phyloP scores from a whole-genome alignment of 2,113 vertebrate species.

The Esox niger region DNA sequence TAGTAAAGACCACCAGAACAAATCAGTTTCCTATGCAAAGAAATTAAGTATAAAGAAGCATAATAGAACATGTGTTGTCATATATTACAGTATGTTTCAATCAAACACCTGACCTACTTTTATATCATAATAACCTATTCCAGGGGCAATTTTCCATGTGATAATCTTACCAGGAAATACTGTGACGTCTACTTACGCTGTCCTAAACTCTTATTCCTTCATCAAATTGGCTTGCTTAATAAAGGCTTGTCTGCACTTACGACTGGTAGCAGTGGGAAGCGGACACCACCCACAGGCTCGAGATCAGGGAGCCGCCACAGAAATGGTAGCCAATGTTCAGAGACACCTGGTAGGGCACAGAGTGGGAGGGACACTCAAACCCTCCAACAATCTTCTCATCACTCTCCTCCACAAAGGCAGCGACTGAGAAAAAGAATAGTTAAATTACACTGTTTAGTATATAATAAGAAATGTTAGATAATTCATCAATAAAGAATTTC shows the following conservation, averaged over 20 bases:
- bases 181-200: no score
- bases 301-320: conserved; percentile 68
- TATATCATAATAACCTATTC: no score
- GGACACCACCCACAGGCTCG: conserved; percentile 76
- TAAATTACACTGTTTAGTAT: neutral
- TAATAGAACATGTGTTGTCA: no score
- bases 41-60: no score
- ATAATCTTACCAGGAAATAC: no score
- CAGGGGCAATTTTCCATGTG: no score
- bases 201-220: no score
- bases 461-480: no score
- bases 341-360: conserved; percentile 75
- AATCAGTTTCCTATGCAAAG: no score
- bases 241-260: conserved; percentile 58
- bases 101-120: no score
- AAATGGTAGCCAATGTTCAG: conserved; percentile 73
- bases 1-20: no score
- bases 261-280: conserved; percentile 78
- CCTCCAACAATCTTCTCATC: conserved; percentile 77
- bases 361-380: conserved; percentile 64
- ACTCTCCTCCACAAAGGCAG: conserved; percentile 50
- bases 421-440: conserved; percentile 44
- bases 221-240: neutral
- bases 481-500: neutral
- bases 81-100: no score